Evolutionary conservation across 1,140 invertebrate species (phyloP).

Genomic region (Phortica variegata): DNA sequence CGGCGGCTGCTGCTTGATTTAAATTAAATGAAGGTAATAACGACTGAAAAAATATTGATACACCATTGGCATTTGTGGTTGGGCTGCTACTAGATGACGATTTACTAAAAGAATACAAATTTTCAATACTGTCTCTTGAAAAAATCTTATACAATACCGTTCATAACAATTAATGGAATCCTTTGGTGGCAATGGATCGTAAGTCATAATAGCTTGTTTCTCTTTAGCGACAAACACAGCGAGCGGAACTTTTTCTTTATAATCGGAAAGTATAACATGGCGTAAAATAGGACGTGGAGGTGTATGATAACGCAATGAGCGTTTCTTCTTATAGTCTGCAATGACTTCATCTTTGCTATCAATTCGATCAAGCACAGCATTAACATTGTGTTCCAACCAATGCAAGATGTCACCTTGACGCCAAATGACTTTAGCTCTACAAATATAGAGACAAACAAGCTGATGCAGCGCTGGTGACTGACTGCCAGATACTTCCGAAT

Average conservation of each 20-base stretch:
- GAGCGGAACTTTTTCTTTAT: constrained; percentile 65
- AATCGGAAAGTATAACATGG: constrained; percentile 79
- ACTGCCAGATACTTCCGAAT: constrained; percentile 57
- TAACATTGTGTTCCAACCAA: constrained; percentile 77
- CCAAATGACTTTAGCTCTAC: constrained; percentile 75
- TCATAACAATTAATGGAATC: constrained; percentile 75
- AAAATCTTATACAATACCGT: constrained; percentile 22
- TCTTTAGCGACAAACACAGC: constrained; percentile 52
- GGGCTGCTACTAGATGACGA: constrained; percentile 60
- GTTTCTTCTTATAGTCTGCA: constrained; percentile 65
- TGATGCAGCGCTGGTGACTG: constrained; percentile 69
- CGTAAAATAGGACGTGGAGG: constrained; percentile 74
- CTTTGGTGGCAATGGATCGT: constrained; percentile 78
- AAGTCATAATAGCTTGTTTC: constrained; percentile 68
- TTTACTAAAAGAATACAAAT: constrained; percentile 28
- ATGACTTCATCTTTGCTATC: constrained; percentile 68
- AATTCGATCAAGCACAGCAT: constrained; percentile 66
- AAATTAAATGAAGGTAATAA: constrained; percentile 66
- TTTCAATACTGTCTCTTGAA: not conserved
- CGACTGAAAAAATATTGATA: constrained; percentile 68
- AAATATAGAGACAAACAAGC: constrained; percentile 73
- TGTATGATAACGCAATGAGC: constrained; percentile 56
- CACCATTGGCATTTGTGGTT: constrained; percentile 43
- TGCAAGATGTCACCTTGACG: constrained; percentile 73
- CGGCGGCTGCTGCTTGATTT: constrained; percentile 42